Conservation (phyloP, 1,140 invertebrate genomes). For the Chlorops oryzae region DNA sequence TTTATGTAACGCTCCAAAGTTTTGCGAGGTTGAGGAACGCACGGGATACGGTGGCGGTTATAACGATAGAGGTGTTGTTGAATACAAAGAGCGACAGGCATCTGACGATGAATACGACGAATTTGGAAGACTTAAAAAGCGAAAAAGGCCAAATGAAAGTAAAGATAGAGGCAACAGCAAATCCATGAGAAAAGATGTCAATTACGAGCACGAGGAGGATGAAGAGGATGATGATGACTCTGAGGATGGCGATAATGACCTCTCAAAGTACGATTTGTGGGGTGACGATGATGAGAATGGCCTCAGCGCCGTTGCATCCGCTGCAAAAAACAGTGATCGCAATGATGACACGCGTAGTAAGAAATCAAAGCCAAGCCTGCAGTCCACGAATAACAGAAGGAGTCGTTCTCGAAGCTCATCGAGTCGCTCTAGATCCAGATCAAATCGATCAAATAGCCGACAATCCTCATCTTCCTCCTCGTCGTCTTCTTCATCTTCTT, state of each 20-base stretch:
- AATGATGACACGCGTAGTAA: constrained; percentile 41
- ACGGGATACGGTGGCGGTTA: constrained; percentile 79
- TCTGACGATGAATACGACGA: constrained; percentile 94
- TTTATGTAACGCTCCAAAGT: constrained; percentile 97
- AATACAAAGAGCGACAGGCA: constrained; percentile 80
- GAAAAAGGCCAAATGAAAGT: constrained; percentile 46
- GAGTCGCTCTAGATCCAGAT: too few relatives aligned
- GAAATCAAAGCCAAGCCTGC: constrained; percentile 41
- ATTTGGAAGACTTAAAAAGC: constrained; percentile 85
- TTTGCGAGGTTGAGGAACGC: constrained; percentile 78
- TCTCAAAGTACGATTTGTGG: constrained; percentile 76
- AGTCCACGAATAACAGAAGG: constrained; percentile 7
- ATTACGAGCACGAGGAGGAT: constrained; percentile 39
- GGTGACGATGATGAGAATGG: constrained; percentile 61
- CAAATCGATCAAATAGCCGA: too few relatives aligned
- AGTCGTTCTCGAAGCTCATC: constrained; percentile 28
- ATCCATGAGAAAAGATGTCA: constrained; percentile 34
- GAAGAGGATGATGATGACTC: constrained; percentile 56
- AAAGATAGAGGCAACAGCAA: constrained; percentile 43
- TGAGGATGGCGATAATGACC: constrained; percentile 65
- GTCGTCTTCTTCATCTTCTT: constrained; percentile 23
- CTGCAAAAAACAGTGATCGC: constrained; percentile 29
- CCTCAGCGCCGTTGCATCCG: constrained; percentile 1
- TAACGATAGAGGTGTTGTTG: constrained; percentile 88
- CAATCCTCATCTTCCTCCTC: constrained; percentile 37